A percentile compares a stretch with the other conserved stretches of the same genome.
Conservation (phyloP, 2,113 vertebrate genomes). For the Aptenodytes forsteri region DNA sequence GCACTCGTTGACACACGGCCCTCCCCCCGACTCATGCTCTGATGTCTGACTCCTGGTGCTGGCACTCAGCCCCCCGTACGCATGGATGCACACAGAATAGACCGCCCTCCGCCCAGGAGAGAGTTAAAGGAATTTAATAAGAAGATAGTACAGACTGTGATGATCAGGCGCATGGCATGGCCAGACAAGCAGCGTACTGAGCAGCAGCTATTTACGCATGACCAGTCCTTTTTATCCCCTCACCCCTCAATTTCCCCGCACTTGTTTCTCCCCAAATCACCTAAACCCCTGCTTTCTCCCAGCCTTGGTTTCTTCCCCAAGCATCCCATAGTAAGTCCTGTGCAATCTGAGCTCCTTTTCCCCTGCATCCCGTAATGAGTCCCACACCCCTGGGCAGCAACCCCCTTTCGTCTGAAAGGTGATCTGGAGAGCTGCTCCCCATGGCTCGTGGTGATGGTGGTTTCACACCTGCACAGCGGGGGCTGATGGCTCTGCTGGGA, state of each 20-base stretch:
- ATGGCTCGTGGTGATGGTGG: fast-evolving
- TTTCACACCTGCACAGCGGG: fast-evolving
- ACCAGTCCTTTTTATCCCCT: background rate
- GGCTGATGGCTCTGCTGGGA: background rate
- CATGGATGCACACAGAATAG: background rate
- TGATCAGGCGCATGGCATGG: background rate
- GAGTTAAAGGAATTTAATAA: too few relatives aligned
- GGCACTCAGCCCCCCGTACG: fast-evolving
- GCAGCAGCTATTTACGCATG: background rate
- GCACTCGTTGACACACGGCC: fast-evolving
- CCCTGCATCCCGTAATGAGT: background rate
- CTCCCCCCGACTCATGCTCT: fast-evolving
- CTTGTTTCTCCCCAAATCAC: background rate
- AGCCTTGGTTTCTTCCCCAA: background rate
- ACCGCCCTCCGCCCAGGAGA: fast-evolving
- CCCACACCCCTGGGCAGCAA: too few relatives aligned
- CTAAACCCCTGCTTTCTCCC: background rate
- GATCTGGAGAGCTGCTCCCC: background rate
- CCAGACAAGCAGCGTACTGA: background rate
- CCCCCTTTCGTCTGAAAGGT: background rate
- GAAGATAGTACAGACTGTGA: background rate
- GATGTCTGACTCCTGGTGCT: fast-evolving
- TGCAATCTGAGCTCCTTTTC: background rate
- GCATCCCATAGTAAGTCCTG: background rate
- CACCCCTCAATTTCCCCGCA: fast-evolving